These are phyloP conservation scores for Sapayoa aenigma DNA, from an alignment of 2,113 vertebrate species.

Conservation along the genomic window DNA sequence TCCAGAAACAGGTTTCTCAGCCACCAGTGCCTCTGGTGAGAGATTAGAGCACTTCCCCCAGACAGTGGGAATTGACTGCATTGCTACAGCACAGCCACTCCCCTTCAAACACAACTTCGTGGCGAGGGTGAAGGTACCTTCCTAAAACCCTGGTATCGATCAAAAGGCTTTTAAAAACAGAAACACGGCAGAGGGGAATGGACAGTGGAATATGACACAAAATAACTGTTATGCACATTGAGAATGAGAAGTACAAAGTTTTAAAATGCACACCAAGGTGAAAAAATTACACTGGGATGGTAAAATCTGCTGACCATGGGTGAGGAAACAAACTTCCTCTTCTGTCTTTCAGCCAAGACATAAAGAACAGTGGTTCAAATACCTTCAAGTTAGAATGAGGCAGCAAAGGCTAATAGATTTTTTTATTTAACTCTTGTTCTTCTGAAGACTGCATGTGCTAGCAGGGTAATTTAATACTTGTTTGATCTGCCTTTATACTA, in stretches of 20 bases:
- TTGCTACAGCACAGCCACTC: background rate
- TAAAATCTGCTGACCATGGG: background rate
- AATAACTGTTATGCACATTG: background rate
- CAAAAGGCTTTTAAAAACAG: background rate
- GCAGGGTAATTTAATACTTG: conserved; percentile 29
- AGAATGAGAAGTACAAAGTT: background rate
- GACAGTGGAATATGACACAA: background rate
- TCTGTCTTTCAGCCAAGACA: background rate
- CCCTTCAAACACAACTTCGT: background rate
- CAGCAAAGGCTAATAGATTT: background rate
- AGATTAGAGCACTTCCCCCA: background rate
- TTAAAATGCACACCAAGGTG: background rate
- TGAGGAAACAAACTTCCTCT: background rate
- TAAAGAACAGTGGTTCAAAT: background rate
- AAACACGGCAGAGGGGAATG: background rate
- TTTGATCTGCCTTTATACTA: conserved; percentile 24
- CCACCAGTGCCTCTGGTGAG: background rate
- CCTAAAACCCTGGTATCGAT: background rate
- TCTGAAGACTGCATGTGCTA: background rate
- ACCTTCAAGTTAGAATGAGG: background rate
- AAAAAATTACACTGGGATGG: background rate
- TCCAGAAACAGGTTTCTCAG: background rate
- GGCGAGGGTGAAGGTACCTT: background rate
- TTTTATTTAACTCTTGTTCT: background rate
- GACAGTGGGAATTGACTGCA: background rate